A percentile compares a stretch with the other conserved stretches of the same genome.
These are phyloP conservation scores for Apostichopus leukothele DNA, from an alignment of 53 echinoderm and acorn worm genomes.

Conservation along the genomic window DNA sequence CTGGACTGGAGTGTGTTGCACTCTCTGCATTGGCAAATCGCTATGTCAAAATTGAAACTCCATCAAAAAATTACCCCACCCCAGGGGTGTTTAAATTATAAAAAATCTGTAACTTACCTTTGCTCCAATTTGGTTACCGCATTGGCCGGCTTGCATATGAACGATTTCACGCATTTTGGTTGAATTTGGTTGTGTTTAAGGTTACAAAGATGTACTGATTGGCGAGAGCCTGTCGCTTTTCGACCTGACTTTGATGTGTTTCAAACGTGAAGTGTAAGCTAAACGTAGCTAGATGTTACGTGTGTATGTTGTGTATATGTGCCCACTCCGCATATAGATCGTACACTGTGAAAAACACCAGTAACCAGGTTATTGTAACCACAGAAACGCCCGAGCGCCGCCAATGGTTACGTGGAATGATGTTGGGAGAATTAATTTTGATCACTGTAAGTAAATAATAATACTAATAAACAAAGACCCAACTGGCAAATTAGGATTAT, in stretches of 20 bases:
- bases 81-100: no score
- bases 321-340: no score
- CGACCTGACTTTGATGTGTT: background rate
- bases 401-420: background rate
- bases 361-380: background rate
- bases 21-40: no score
- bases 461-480: no score
- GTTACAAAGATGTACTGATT: no score
- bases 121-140: slow-evolving; percentile 93
- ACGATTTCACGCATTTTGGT: slow-evolving; percentile 92
- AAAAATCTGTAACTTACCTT: slow-evolving; percentile 53
- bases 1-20: no score
- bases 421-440: background rate
- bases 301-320: background rate
- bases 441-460: background rate
- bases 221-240: background rate
- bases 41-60: no score
- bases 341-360: background rate
- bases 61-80: no score
- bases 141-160: slow-evolving; percentile 89
- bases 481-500: no score
- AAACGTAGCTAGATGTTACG: background rate
- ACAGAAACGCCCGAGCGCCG: slow-evolving; percentile 6
- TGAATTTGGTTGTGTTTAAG: no score
- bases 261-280: background rate